Conservation (phyloP, 2,888 invertebrate species). For the Amiota communis region DNA sequence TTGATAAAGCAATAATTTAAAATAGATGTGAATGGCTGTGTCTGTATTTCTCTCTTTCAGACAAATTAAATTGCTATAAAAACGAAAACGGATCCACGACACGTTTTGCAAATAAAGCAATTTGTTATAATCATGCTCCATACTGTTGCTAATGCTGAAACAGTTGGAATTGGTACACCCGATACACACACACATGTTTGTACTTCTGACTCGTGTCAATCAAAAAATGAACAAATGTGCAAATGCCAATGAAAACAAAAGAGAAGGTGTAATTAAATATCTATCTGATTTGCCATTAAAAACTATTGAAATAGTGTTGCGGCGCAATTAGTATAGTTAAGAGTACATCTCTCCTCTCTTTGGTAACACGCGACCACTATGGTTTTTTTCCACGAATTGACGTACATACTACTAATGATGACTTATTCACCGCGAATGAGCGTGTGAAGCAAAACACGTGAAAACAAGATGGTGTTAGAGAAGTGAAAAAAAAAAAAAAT, state of each 20-base stretch:
- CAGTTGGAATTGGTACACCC: neutral
- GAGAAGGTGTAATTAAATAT: no score
- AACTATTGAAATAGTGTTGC: no score
- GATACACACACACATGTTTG: neutral
- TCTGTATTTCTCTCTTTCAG: slow-evolving; percentile 40
- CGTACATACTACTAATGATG: neutral
- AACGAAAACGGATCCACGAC: slow-evolving; percentile 63
- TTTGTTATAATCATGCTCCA: slow-evolving; percentile 53
- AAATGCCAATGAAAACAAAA: no score
- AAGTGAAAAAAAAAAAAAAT: slow-evolving; percentile 54
- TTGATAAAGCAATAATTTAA: slow-evolving; percentile 14
- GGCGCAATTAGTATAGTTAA: no score
- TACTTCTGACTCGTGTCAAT: neutral
- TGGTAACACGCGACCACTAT: neutral
- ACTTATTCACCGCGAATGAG: slow-evolving; percentile 10
- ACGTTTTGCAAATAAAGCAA: slow-evolving; percentile 67
- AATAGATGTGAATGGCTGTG: slow-evolving; percentile 35
- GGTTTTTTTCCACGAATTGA: neutral
- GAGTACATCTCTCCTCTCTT: no score
- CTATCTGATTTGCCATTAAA: no score
- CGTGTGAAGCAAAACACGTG: slow-evolving; percentile 28
- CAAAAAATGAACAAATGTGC: no score
- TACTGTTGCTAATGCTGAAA: no score
- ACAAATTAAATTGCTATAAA: slow-evolving; percentile 67
- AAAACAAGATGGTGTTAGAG: slow-evolving; percentile 59